phyloP scores from a whole-genome alignment of 2,113 vertebrate species.

The Mustelus asterias region DNA sequence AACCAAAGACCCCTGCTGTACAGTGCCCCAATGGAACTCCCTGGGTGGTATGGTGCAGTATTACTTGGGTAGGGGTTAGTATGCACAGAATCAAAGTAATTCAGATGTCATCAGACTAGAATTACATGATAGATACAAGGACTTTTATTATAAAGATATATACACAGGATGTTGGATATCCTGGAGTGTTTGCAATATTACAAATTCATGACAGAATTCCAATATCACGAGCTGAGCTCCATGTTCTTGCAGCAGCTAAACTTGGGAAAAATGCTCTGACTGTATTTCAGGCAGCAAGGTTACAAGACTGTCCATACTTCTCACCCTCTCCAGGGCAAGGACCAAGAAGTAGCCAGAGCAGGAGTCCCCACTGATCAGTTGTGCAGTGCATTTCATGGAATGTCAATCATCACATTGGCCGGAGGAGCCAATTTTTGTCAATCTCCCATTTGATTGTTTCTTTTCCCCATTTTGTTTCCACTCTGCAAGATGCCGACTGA shows the following conservation, averaged over 20 bases:
- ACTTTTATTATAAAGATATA: slow-evolving; percentile 22
- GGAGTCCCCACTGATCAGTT: background rate
- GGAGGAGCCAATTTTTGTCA: background rate
- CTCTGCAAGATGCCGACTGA: background rate
- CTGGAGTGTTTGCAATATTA: background rate
- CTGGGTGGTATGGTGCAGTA: background rate
- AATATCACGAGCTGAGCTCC: background rate
- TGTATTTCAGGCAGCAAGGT: background rate
- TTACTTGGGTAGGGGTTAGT: background rate
- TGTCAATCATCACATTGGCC: background rate
- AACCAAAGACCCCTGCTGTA: too few species aligned
- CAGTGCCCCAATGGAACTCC: background rate
- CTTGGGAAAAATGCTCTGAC: background rate
- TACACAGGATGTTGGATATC: background rate
- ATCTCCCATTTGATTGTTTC: background rate
- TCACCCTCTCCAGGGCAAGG: background rate
- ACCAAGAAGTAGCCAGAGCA: background rate
- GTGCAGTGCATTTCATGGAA: background rate
- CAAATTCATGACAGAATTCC: background rate
- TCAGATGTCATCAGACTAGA: background rate
- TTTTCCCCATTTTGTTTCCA: background rate
- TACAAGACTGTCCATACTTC: background rate
- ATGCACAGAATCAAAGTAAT: background rate
- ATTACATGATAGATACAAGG: background rate
- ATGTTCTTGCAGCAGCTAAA: background rate